phyloP scores from a whole-genome alignment of 2,113 vertebrate species.

The Seriola rivoliana region DNA sequence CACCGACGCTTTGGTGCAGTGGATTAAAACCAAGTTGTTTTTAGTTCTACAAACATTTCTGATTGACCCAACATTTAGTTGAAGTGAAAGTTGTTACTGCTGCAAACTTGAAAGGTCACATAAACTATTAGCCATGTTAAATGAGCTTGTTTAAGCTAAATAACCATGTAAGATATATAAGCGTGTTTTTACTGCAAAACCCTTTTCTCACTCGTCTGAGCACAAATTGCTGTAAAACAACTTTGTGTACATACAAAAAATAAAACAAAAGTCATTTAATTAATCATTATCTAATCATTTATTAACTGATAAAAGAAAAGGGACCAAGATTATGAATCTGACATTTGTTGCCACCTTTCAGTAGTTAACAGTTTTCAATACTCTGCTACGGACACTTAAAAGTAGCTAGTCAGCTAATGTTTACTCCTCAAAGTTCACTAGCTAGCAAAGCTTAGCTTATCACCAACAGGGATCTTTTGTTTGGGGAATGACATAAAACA shows the following conservation, averaged over 20 bases:
- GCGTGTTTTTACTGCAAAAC: too few relatives aligned
- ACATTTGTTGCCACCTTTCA: background rate
- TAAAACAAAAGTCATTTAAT: too few relatives aligned
- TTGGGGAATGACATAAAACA: too few relatives aligned
- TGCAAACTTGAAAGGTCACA: background rate
- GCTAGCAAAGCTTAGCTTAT: too few relatives aligned
- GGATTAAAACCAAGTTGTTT: background rate
- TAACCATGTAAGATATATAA: too few relatives aligned
- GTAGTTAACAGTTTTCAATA: background rate
- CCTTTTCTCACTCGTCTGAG: too few relatives aligned
- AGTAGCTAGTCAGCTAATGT: too few relatives aligned
- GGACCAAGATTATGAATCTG: background rate
- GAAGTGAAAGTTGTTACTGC: background rate
- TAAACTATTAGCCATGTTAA: background rate
- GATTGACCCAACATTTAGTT: background rate
- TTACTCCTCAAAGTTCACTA: too few relatives aligned
- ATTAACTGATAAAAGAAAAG: background rate
- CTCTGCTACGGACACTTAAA: background rate
- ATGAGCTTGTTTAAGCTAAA: background rate
- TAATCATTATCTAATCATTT: too few relatives aligned
- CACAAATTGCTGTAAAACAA: too few relatives aligned
- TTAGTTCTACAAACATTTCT: slow-evolving; percentile 22
- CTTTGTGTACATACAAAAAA: too few relatives aligned
- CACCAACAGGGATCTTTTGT: too few relatives aligned
- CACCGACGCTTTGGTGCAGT: background rate